Conservation (phyloP, 53 echinoderm and acorn worm genomes). For the Mesocentrotus franciscanus region DNA sequence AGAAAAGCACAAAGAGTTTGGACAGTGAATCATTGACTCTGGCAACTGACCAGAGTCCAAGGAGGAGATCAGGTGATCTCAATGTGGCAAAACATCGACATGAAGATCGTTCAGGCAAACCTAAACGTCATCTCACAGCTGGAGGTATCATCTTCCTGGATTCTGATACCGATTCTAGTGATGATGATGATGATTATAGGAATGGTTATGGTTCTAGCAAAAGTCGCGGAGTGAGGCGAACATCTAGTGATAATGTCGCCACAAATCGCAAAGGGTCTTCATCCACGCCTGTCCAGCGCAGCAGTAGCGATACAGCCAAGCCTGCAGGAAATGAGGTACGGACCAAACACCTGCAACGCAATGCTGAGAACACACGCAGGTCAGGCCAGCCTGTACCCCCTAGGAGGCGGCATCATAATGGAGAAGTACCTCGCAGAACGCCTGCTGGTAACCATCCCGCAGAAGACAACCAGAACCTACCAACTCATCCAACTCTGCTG, state of each 20-base stretch:
- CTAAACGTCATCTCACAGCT: slow-evolving; percentile 64
- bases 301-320: slow-evolving; percentile 61
- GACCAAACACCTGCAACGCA: slow-evolving; percentile 43
- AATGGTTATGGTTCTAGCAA: slow-evolving; percentile 67
- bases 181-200: slow-evolving; percentile 75
- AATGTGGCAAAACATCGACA: slow-evolving; percentile 43
- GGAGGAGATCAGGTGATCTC: slow-evolving; percentile 52
- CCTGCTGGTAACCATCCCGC: slow-evolving; percentile 47
- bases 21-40: slow-evolving; percentile 61
- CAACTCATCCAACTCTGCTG: neutral
- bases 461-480: slow-evolving; percentile 49
- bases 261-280: slow-evolving; percentile 62
- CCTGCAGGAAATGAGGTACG: slow-evolving; percentile 57
- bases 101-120: slow-evolving; percentile 47
- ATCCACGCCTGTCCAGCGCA: slow-evolving; percentile 33
- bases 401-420: slow-evolving; percentile 59
- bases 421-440: slow-evolving; percentile 26
- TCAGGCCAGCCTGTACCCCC: slow-evolving; percentile 54
- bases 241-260: slow-evolving; percentile 83
- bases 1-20: slow-evolving; percentile 68
- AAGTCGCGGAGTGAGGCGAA: slow-evolving; percentile 76
- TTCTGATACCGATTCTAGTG: slow-evolving; percentile 91
- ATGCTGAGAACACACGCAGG: slow-evolving; percentile 48
- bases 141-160: slow-evolving; percentile 85
- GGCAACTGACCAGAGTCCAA: slow-evolving; percentile 44